Evolutionary conservation across 2,113 vertebrate species (phyloP).

Genomic region (Regulus satrapa): DNA sequence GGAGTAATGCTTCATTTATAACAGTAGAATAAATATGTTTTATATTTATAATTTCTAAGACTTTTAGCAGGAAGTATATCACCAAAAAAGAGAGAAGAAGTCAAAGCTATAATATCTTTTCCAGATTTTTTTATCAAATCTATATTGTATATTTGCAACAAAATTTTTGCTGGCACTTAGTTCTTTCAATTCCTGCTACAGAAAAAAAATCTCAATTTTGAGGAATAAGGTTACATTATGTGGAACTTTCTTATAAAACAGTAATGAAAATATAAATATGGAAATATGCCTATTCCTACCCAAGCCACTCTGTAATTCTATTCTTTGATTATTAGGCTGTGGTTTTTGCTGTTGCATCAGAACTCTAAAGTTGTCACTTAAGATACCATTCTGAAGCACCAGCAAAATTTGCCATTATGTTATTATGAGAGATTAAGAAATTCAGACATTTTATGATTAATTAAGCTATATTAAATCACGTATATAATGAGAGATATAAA

Average conservation of each 20-base stretch:
- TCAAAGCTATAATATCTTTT: background rate
- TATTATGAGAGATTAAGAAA: background rate
- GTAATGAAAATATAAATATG: background rate
- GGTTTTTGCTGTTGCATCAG: background rate
- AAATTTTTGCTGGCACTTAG: background rate
- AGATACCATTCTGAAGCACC: background rate
- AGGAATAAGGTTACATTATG: background rate
- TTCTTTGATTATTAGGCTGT: background rate
- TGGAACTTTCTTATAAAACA: background rate
- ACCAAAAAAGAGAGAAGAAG: background rate
- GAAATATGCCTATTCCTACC: background rate
- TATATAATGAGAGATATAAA: background rate
- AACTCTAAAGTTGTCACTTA: background rate
- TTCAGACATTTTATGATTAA: background rate
- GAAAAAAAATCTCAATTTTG: background rate
- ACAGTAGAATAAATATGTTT: background rate
- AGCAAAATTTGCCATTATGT: background rate
- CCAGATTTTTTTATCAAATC: background rate
- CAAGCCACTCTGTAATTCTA: background rate
- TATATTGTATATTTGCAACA: background rate
- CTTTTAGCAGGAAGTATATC: background rate
- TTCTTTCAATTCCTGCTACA: background rate
- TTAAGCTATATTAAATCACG: background rate
- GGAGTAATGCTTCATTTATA: background rate
- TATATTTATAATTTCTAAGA: background rate